Evolutionary conservation across 1,140 invertebrate genomes (phyloP), one percentile per base, ranked within the genome.

Genomic region (Tenebrio molitor): DNA sequence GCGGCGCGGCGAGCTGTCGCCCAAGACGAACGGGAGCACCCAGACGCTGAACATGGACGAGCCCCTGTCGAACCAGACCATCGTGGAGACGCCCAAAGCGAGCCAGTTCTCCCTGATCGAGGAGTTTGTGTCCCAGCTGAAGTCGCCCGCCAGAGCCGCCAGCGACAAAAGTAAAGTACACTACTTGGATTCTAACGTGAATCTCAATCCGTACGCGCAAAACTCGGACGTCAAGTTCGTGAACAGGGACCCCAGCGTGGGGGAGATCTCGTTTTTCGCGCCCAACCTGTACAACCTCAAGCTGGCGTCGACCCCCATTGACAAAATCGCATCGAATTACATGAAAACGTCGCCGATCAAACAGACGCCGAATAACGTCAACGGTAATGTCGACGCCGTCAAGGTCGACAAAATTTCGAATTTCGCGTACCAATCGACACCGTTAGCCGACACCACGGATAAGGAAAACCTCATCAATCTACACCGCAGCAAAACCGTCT

Each of bases 201-300:
- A 72, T 17, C 14, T 74, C n/a, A 74, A 74, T 46, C 73, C 73
- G 3, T 74, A 74, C 36, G 21, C 68, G 29, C 58, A 68, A 12
- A 65, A 74, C 21, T 23, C 66, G 2, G 63, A 71, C 21, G 33
- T 70, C 7, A 41, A 62, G 25, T 36, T 53, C 19, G 14, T 69
- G 16, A 65, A n/a, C 15, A 70, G 42, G 39, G 67, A 73, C 14
- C 25, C 19, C 1, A 71, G 66, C 23, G n/a, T 39, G 17, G 58
- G 71, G 15, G 71, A 73, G 42, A 34, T 64, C 17, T 73, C 71
- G 12, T 73, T 76, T 71, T 75, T 75, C 17, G 62, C 74, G 0
- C 73, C 73, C 1, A 19, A 72, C 14, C 23, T 73, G 19, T 73
- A 69, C 39, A 62, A 75, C 5, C 33, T 36, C 2, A 72, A 73